Conservation (phyloP, 2,797 vertebrate species). For the Haliaeetus albicilla region DNA sequence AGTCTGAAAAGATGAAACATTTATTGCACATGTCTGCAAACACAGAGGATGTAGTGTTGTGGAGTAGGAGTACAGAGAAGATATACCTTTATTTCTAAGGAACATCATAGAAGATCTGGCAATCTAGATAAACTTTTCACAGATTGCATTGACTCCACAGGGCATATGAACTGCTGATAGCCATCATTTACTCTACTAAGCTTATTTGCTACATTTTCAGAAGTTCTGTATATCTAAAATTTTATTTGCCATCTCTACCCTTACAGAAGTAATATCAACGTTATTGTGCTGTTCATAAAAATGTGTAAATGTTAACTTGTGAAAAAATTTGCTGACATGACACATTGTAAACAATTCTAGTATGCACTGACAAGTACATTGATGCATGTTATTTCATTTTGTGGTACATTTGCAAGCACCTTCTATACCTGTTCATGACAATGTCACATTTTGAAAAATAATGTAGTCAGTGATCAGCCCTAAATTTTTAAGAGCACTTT, state of each 20-base stretch:
- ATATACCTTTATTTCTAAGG: conserved; percentile 24
- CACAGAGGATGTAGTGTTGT: background rate
- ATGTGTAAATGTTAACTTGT: background rate
- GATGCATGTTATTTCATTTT: background rate
- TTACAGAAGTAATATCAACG: background rate
- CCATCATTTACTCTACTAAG: background rate
- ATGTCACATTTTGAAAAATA: background rate
- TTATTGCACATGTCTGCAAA: background rate
- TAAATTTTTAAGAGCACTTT: background rate
- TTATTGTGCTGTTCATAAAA: conserved; percentile 30
- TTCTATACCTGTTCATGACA: background rate
- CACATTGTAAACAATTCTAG: background rate
- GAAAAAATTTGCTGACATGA: background rate
- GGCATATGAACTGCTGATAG: background rate
- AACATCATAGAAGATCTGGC: conserved; percentile 19
- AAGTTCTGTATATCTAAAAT: conserved; percentile 2
- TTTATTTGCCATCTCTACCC: conserved; percentile 4
- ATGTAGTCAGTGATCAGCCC: background rate
- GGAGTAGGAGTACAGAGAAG: background rate
- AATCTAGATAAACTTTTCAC: conserved; percentile 47
- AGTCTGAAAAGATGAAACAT: background rate
- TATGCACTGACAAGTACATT: background rate
- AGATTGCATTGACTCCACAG: conserved; percentile 21
- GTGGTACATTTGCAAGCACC: background rate
- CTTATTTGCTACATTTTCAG: conserved; percentile 30